Evolutionary conservation across 2,888 invertebrate genomes (phyloP), one percentile per base, ranked within the genome.

Genomic region (Rotaria magnacalcarata): DNA sequence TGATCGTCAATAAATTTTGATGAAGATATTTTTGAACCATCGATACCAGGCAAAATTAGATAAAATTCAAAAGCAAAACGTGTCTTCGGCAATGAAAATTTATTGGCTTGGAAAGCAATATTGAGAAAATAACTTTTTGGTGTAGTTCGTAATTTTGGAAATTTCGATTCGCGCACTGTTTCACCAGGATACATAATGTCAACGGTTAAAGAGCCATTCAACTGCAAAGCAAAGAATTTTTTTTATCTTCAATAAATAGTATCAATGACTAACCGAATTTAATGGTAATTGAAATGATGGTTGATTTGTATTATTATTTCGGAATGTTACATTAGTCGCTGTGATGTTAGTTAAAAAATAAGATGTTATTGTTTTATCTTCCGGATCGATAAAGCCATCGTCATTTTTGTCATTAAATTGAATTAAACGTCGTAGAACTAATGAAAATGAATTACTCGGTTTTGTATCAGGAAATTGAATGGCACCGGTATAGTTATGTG

Each of bases 1-100:
- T 80, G 80, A 80, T 80, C 80, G 47, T 80, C 80, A 14, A 80
- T 80, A 47, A 11, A 80, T 80, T n/a, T 43, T 14, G 80, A 80
- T n/a, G 47, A 47, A 1, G 10, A 80, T 47, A 47, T 47, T 24
- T 4, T 0, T 47, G n/a, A 14, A n/a, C 47, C 80, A 14, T 80
- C 24, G n/a, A 2, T 0, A 80, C 47, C 47, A 2, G 47, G n/a
- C 7, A 8, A 8, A 7, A 4, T 24, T 47, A 24, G 0, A 47
- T 41, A 34, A 21, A 80, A 21, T 80, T 80, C 80, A 47, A 47
- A 47, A 11, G 80, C 80, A 47, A 80, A 80, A 10, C 80, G 80
- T 11, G 80, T 47, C 7, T 47, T 80, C n/a, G 43, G 16, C 5
- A 10, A 47, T 7, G 21, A 4, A 47, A 47, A 80, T 7, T 10